Base-by-base conservation (phyloP, 2,797 vertebrate genomes). In the Sorex maritimensis region DNA sequence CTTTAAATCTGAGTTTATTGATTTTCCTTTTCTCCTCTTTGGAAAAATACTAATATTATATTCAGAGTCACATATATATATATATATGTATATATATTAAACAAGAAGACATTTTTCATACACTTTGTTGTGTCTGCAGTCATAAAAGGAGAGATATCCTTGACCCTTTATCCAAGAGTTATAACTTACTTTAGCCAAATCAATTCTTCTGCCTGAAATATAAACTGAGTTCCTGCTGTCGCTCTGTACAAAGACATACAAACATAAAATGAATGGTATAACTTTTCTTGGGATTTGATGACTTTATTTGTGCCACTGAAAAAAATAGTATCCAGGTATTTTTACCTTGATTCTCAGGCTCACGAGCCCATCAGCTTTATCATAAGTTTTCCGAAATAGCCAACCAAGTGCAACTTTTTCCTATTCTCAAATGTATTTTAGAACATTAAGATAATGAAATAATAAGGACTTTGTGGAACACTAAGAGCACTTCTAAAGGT, bases 341-440 rank as follows among this genome's bases (percentile, higher is more conserved):
- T 74, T 46, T 0, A n/a, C 19, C 9, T 89, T 41, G 2, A 81
- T 41, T 4, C 5, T 4, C 55, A 93, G 84, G 9, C 6, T 77
- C 65, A 61, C 63, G 55, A 77, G 9, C 34, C 14, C 21, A 80
- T 34, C 24, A 67, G 55, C 24, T 30, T 94, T 65, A 78, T 3
- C 88, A 58, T 4, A 92, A 85, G 19, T 68, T 7, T 91, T 85
- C 28, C 23, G 68, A 88, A 55, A 92, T 41, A 9, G 0, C 38
- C 75, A 77, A 86, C 34, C 28, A 87, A 87, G 26, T 52, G 2
- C 28, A 72, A 8, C 68, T 69, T 83, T 86, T 86, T 80, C 12
- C 8, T 83, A 41, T 52, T 30, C 65, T 86, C 34, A 92, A 91
- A 81, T 61, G 15, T 55, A 2, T 72, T 55, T 94, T 89, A 78